phyloP scores from a whole-genome alignment of 2,113 vertebrate genomes.

The Laterallus jamaicensis region DNA sequence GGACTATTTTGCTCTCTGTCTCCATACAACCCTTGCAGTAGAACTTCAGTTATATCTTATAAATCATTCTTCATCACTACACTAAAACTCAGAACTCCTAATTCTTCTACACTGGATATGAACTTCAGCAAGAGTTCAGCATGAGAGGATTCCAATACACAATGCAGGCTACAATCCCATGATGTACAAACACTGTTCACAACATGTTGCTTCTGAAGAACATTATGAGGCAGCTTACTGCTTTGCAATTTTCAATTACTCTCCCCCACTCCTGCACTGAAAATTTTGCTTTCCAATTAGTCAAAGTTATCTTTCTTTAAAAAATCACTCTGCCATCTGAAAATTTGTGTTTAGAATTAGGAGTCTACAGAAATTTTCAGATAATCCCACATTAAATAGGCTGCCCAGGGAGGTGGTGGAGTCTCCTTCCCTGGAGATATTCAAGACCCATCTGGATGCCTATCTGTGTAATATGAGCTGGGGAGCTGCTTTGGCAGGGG shows the following conservation, averaged over 20 bases:
- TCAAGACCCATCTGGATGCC: too few species aligned
- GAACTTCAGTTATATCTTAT: not conserved
- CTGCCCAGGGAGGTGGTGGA: too few species aligned
- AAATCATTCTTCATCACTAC: not conserved
- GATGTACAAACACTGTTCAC: accelerated
- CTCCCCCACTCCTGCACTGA: not conserved
- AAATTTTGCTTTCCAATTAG: not conserved
- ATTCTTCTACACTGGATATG: not conserved
- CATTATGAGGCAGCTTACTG: not conserved
- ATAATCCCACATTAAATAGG: not conserved
- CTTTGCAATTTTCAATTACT: not conserved
- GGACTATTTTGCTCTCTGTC: not conserved
- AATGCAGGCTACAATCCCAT: not conserved
- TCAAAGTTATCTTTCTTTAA: not conserved
- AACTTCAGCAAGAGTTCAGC: not conserved
- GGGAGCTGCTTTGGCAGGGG: too few species aligned
- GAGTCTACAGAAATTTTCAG: not conserved
- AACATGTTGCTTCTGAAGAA: not conserved
- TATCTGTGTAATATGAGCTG: too few species aligned
- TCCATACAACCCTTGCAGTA: not conserved
- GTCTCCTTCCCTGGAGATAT: too few species aligned
- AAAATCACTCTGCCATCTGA: not conserved
- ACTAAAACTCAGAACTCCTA: not conserved
- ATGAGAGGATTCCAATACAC: not conserved
- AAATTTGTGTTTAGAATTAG: not conserved